A percentile compares a stretch with the other conserved stretches of the same genome.
Conservation (phyloP, 2,113 vertebrate species). For the Lethenteron reissneri region DNA sequence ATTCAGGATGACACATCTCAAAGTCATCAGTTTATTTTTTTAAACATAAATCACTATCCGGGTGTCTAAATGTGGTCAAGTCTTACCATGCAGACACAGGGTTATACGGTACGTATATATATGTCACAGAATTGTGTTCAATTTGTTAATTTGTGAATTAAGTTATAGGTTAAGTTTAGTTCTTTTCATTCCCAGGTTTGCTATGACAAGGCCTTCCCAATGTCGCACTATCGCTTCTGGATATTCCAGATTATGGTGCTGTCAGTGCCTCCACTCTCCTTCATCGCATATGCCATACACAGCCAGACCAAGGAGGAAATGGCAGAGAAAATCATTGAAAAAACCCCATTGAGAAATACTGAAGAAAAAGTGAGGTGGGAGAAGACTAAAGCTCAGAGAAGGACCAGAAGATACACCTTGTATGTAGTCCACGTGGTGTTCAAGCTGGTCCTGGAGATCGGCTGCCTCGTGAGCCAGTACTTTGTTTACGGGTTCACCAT, state of each 20-base stretch:
- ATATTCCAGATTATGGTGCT: conserved; percentile 73
- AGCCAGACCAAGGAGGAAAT: conserved; percentile 27
- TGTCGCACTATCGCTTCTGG: conserved; percentile 85
- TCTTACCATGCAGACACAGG: too few relatives aligned
- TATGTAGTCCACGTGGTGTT: background rate
- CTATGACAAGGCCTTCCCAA: conserved; percentile 60
- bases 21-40: too few relatives aligned
- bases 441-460: conserved; percentile 29
- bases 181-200: conserved; percentile 29
- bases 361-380: conserved; percentile 3
- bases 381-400: too few relatives aligned
- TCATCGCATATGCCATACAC: conserved; percentile 51
- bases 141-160: too few relatives aligned
- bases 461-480: conserved; percentile 42
- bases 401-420: too few relatives aligned
- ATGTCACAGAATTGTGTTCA: too few relatives aligned
- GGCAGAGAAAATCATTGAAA: background rate
- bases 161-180: too few relatives aligned
- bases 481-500: conserved; percentile 56
- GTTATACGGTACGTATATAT: too few relatives aligned
- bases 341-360: too few relatives aligned
- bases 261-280: conserved; percentile 51
- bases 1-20: too few relatives aligned
- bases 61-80: too few relatives aligned
- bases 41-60: too few relatives aligned